Conservation (phyloP, 2,888 invertebrate genomes). For the Tenodera sinensis region DNA sequence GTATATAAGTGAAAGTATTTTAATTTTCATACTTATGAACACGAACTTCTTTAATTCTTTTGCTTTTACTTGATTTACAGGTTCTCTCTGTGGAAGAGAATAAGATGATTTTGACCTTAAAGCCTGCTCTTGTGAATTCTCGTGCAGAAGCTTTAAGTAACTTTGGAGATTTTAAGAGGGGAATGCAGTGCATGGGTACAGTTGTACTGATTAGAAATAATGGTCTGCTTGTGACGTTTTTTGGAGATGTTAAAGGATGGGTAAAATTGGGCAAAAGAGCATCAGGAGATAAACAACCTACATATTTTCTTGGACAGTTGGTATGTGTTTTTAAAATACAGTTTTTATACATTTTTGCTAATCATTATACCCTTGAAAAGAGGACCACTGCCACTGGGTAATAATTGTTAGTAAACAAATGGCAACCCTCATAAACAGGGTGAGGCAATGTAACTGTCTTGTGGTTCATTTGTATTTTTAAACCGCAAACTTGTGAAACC, state of each 20-base stretch:
- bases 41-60: not conserved
- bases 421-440: no score
- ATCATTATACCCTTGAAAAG: no score
- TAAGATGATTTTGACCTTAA: constrained; percentile 60
- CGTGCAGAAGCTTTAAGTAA: constrained; percentile 51
- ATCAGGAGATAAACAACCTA: constrained; percentile 25
- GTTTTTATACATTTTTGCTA: no score
- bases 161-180: constrained; percentile 50
- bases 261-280: constrained; percentile 46
- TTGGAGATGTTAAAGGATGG: constrained; percentile 54
- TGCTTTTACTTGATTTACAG: constrained; percentile 38
- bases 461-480: no score
- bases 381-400: no score
- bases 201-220: constrained; percentile 49
- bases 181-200: constrained; percentile 54
- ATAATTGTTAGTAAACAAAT: no score
- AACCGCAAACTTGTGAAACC: no score
- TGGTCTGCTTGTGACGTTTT: constrained; percentile 58
- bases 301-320: constrained; percentile 52
- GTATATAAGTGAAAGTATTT: not conserved
- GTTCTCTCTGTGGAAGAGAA: constrained; percentile 52
- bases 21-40: not conserved
- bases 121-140: constrained; percentile 58
- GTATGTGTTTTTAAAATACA: constrained; percentile 42
- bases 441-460: no score